phyloP scores from a whole-genome alignment of 2,888 invertebrate genomes.

The Siphlonurus alternatus region DNA sequence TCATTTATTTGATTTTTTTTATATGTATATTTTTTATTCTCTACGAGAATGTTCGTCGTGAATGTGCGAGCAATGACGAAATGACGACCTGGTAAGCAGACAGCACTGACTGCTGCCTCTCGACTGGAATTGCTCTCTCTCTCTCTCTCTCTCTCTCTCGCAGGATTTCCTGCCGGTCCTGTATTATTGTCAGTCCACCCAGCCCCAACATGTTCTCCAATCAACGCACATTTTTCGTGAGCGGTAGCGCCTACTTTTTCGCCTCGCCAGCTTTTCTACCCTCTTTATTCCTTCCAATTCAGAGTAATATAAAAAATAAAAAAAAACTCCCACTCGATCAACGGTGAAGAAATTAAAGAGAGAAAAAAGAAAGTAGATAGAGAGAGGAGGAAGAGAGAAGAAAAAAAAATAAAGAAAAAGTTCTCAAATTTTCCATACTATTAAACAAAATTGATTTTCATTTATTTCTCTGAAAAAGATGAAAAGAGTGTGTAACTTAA shows the following conservation, averaged over 20 bases:
- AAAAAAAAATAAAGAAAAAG: not conserved
- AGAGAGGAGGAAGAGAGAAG: too few species aligned
- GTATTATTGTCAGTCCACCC: not conserved
- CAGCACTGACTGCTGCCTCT: too few species aligned
- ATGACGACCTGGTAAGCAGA: not conserved
- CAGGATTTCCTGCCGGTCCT: not conserved
- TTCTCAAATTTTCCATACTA: not conserved
- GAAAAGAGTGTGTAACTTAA: too few species aligned
- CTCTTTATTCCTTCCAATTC: not conserved
- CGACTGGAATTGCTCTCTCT: too few species aligned
- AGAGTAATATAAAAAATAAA: not conserved
- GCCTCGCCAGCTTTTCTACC: not conserved
- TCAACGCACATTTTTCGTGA: not conserved
- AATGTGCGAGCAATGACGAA: too few species aligned
- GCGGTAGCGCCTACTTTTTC: not conserved
- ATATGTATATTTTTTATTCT: too few species aligned
- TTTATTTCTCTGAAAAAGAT: not conserved
- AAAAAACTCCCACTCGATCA: not conserved
- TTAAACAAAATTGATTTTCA: not conserved
- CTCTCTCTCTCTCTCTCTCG: not conserved
- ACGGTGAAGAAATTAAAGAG: not conserved
- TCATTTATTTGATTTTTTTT: not conserved
- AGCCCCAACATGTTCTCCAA: not conserved
- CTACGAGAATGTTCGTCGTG: not conserved
- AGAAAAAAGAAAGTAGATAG: not conserved